Base-by-base conservation (phyloP, 2,888 invertebrate species). In the Drosophila anomalata region DNA sequence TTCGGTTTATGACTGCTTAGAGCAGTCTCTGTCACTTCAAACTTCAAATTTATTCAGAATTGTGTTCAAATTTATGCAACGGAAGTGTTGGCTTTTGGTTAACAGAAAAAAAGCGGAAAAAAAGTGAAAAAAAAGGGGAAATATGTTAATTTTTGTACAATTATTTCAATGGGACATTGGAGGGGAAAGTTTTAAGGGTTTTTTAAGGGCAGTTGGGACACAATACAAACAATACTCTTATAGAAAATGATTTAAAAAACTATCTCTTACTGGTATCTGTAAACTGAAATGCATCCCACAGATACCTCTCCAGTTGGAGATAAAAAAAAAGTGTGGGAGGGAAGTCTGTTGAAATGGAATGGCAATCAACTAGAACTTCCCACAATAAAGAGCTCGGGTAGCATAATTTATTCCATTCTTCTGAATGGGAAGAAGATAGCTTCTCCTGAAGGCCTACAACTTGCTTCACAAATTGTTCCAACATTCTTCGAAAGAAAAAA, bases 71-170 rank as follows among this genome's bases (percentile, higher is more conserved):
- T 61, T 47, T 62, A 61, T 52, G 52, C 63, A 65, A 24, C 87
- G 86, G 86, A 87, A 87, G 83, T 87, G 75, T 73, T 79, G 80
- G 85, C 86, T 85, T 85, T 86, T 77, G 62, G 72, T 66, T 55
- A 73, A 67, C 69, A 78, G 66, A 55, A 50, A 57, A 26, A 26
- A 11, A 12, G 12, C 3, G 9, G 11, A 50, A n/a, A 20, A 41
- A 17, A 17, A 1, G 17, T 1, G 14, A 7, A 36, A 47, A 55
- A 55, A 36, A 20, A 0, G 36, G 46, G 63, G 52, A 59, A 55
- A 67, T 70, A 83, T 75, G 72, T 78, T 73, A 76, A 86, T 73
- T 76, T 73, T 73, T 76, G 73, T 75, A 75, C 75, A 82, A 87
- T 87, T 82, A 80, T 72, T 79, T 75, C 73, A 76, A 73, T 67